Conservation (phyloP, 2,113 vertebrate species). For the Chiloscyllium plagiosum region DNA sequence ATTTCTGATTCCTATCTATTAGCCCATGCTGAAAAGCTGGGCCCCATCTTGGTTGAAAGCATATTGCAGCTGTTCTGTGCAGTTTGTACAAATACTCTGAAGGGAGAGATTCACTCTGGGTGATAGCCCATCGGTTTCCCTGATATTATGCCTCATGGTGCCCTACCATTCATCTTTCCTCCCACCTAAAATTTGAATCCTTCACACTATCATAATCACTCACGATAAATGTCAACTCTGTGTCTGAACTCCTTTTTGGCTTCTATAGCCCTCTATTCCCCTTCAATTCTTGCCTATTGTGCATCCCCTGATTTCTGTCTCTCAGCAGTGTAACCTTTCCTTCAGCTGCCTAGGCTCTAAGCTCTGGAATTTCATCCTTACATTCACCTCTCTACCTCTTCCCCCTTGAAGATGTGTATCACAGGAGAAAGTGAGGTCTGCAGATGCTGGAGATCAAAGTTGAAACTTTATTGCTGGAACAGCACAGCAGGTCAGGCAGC, state of each 20-base stretch:
- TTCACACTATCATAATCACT: neutral
- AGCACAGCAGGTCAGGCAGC: no score
- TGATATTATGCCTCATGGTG: neutral
- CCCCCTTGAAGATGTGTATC: neutral
- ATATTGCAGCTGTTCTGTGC: neutral
- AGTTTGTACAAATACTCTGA: no score
- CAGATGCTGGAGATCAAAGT: no score
- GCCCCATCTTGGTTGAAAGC: neutral
- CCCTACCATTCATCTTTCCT: neutral
- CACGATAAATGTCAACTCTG: neutral
- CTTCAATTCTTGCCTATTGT: neutral
- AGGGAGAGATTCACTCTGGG: neutral
- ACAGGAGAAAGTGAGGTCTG: no score
- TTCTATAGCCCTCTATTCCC: neutral
- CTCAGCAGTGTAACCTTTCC: neutral
- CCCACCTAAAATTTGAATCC: neutral
- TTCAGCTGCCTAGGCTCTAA: neutral
- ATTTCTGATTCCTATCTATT: no score
- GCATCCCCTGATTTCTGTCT: neutral
- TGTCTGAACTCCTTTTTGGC: neutral
- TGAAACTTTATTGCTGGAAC: no score
- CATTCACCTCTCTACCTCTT: neutral
- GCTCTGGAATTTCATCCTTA: neutral
- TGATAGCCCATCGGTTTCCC: neutral
- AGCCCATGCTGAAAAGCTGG: neutral